Conservation (phyloP, 2,888 invertebrate species). For the Lithophane ornitopus region DNA sequence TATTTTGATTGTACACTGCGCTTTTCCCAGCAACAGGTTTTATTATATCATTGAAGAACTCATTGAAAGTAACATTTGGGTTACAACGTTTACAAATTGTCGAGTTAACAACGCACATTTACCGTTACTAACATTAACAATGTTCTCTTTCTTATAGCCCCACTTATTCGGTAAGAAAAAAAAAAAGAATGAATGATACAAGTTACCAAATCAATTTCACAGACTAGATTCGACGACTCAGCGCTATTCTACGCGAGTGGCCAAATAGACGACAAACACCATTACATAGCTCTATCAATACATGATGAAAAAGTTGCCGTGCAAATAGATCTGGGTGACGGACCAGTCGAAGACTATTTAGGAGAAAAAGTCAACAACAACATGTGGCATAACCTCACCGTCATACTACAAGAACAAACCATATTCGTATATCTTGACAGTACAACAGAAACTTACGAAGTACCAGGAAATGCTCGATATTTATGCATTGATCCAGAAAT, state of each 20-base stretch:
- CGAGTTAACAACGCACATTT: slow-evolving; percentile 3
- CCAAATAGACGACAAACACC: slow-evolving; percentile 96
- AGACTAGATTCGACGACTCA: slow-evolving; percentile 97
- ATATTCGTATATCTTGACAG: slow-evolving; percentile 95
- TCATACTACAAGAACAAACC: slow-evolving; percentile 94
- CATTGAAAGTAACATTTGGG: not conserved
- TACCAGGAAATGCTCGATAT: slow-evolving; percentile 92
- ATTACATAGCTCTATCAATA: slow-evolving; percentile 97
- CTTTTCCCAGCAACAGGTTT: not conserved
- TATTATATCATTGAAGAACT: not conserved
- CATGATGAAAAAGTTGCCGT: slow-evolving; percentile 95
- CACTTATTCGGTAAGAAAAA: slow-evolving; percentile 36
- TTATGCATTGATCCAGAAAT: slow-evolving; percentile 98
- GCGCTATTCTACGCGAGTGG: slow-evolving; percentile 98
- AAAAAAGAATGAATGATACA: slow-evolving; percentile 29
- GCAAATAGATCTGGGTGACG: slow-evolving; percentile 96
- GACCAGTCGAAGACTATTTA: slow-evolving; percentile 92
- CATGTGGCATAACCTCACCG: slow-evolving; percentile 97
- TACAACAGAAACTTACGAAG: slow-evolving; percentile 92
- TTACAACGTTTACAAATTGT: slow-evolving; percentile 28
- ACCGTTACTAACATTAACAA: slow-evolving; percentile 40
- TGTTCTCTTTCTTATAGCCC: slow-evolving; percentile 21
- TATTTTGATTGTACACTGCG: not conserved
- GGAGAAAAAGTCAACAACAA: slow-evolving; percentile 94
- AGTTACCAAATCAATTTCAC: slow-evolving; percentile 73